Conservation (phyloP, 2,113 vertebrate species). For the Nyctibius bracteatus region DNA sequence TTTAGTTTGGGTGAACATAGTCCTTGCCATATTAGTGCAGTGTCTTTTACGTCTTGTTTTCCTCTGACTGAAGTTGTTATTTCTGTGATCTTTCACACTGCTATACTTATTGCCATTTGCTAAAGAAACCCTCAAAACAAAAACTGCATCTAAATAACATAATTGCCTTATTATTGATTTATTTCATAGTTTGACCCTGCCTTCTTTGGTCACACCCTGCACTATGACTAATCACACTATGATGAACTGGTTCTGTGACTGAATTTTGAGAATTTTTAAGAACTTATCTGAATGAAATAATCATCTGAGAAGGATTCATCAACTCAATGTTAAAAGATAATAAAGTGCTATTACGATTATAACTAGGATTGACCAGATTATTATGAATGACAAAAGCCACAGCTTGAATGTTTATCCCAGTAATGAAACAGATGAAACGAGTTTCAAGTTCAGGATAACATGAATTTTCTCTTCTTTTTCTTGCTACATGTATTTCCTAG, state of each 20-base stretch:
- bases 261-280: not conserved
- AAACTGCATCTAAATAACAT: slow-evolving; percentile 26
- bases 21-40: not conserved
- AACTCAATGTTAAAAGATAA: not conserved
- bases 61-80: not conserved
- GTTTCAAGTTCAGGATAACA: not conserved
- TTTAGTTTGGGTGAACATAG: not conserved
- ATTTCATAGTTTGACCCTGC: not conserved
- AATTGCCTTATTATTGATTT: slow-evolving; percentile 56
- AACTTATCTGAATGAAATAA: not conserved
- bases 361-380: not conserved
- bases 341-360: not conserved
- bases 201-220: not conserved
- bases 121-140: slow-evolving; percentile 20
- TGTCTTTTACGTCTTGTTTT: not conserved
- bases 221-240: not conserved
- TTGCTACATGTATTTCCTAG: not conserved
- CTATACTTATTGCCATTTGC: not conserved
- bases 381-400: not conserved
- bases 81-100: slow-evolving; percentile 12
- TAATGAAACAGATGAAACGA: not conserved
- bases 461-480: not conserved
- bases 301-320: not conserved
- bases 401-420: not conserved
- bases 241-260: not conserved